Percentiles rank a stretch among this genome's conserved stretches.
These are phyloP conservation scores for Meandrina meandrites DNA, from an alignment of 92 coral and sea anemone genomes.

Conservation along the genomic window DNA sequence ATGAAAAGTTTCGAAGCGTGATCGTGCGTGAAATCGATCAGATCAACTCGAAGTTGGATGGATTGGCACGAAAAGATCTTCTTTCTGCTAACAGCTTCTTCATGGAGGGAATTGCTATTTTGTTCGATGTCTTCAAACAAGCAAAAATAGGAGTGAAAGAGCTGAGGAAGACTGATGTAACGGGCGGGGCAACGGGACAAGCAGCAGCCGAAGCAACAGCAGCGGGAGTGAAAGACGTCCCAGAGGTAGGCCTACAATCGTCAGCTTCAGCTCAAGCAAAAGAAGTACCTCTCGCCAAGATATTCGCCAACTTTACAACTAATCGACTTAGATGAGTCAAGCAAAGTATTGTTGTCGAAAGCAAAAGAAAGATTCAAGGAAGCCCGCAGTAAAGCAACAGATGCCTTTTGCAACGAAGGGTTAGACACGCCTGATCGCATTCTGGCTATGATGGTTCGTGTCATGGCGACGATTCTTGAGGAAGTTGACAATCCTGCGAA, in stretches of 20 bases:
- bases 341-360: not conserved
- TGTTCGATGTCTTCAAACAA: not conserved
- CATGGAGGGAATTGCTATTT: not conserved
- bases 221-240: not conserved
- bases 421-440: not conserved
- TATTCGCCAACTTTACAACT: not conserved
- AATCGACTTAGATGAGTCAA: not conserved
- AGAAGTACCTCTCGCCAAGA: not conserved
- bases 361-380: conserved; percentile 2
- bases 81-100: not conserved
- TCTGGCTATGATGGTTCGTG: not conserved
- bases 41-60: conserved; percentile 6
- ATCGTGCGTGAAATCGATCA: conserved; percentile 2
- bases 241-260: not conserved
- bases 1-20: conserved; percentile 14
- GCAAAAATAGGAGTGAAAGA: not conserved
- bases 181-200: not conserved
- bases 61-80: not conserved
- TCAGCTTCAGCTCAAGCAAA: not conserved
- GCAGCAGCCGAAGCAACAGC: not conserved
- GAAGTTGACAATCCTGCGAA: not conserved
- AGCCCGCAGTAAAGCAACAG: not conserved
- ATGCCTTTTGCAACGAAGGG: not conserved
- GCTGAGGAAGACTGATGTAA: not conserved
- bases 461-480: not conserved